Evolutionary conservation across 2,113 vertebrate species (phyloP), one percentile per base, ranked within the genome.

Genomic region (Salvelinus namaycush): DNA sequence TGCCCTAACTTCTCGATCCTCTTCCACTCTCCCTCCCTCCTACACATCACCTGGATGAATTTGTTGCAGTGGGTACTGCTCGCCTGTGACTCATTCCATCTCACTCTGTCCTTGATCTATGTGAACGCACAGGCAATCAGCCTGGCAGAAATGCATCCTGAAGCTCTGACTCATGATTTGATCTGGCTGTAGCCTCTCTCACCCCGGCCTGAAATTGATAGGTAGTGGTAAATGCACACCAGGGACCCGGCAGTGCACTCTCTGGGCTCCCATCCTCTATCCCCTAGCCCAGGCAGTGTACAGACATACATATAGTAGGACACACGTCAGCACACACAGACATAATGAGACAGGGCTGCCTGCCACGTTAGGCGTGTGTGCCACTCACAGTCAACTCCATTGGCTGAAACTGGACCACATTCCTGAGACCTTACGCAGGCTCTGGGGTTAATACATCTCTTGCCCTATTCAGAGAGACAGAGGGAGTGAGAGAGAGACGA

Each of bases 381-480:
- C 84, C 85, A 89, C 78, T 90, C 85, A 86, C 81, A 81, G 59
- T 88, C 77, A 78, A 6, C 79, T 85, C 80, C 81, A 81, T 60
- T 88, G 78, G 79, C 79, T 34, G 73, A 90, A 87, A 81, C 72
- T 80, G 68, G 80, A 86, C 76, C 84, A 86, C 84, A 92, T 91
- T 90, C 86, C 87, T 87, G 64, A 76, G 79, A 77, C 79, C 73
- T 85, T 83, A 84, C 76, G 80, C 13, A 44, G 65, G 75, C 29
- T 71, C 70, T 49, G 72, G 73, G 79, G 88, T 89, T 88, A 88
- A 91, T 89, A 88, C 85, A 89, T 90, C 83, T 81, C 84, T 76
- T 11, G 73, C 68, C 29, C 76, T 7, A 4, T 0, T 20, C 85
- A 74, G 48, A 80, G 70, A 77, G 49, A 75, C 82, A 87, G 18